phyloP scores from a whole-genome alignment of 2,888 invertebrate species.

The Beris chalybata region DNA sequence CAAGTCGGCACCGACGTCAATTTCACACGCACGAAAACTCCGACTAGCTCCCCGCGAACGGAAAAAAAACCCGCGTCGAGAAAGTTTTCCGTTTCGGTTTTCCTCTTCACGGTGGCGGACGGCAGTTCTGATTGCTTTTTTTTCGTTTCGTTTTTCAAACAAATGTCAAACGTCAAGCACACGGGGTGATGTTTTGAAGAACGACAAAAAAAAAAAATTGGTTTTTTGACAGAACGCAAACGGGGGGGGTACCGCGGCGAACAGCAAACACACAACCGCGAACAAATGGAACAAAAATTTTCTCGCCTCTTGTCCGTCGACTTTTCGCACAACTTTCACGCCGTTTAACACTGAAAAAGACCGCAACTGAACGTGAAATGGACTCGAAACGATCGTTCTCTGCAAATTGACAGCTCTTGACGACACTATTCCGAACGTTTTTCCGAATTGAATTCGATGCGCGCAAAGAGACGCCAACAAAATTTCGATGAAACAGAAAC shows the following conservation, averaged over 20 bases:
- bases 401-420: not conserved
- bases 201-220: slow-evolving; percentile 3
- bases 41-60: no score
- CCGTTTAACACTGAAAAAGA: not conserved
- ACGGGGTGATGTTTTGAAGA: slow-evolving; percentile 22
- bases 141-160: slow-evolving; percentile 5
- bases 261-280: no score
- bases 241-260: not conserved
- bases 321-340: not conserved
- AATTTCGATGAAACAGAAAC: no score
- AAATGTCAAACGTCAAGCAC: slow-evolving; percentile 32
- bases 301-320: not conserved
- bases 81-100: slow-evolving; percentile 1
- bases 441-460: slow-evolving; percentile 1
- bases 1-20: not conserved
- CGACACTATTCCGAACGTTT: slow-evolving; percentile 9
- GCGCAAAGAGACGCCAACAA: slow-evolving; percentile 21
- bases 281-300: not conserved
- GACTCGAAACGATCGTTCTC: not conserved
- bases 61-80: not conserved
- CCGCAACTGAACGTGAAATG: not conserved
- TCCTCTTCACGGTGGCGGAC: not conserved
- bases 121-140: no score
- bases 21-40: not conserved
- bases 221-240: slow-evolving; percentile 14